Conservation (phyloP, 2,888 invertebrate genomes). For the Synergus umbraculus region DNA sequence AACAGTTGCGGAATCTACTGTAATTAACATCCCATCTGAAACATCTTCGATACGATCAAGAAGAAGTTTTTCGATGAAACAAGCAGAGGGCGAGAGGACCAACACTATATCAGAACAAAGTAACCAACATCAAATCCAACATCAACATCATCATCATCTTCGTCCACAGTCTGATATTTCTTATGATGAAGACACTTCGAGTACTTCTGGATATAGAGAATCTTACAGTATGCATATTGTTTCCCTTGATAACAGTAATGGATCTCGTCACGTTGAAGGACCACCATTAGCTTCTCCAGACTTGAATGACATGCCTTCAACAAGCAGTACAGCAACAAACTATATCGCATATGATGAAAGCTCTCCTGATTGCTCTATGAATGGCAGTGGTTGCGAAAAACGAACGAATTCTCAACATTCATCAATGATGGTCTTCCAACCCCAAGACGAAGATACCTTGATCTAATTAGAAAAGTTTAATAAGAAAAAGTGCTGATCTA, state of each 20-base stretch:
- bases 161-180: slow-evolving; percentile 83
- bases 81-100: slow-evolving; percentile 62
- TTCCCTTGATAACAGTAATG: slow-evolving; percentile 78
- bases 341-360: slow-evolving; percentile 79
- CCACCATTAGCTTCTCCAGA: slow-evolving; percentile 84
- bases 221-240: slow-evolving; percentile 84
- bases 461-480: slow-evolving; percentile 79
- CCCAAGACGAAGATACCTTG: slow-evolving; percentile 91
- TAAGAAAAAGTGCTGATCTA: not conserved
- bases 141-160: slow-evolving; percentile 58
- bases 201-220: slow-evolving; percentile 90
- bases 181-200: slow-evolving; percentile 89
- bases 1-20: slow-evolving; percentile 53
- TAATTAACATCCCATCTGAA: slow-evolving; percentile 66
- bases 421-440: slow-evolving; percentile 86
- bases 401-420: slow-evolving; percentile 88
- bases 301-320: slow-evolving; percentile 79
- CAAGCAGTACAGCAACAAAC: slow-evolving; percentile 75
- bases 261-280: slow-evolving; percentile 44
- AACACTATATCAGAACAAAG: slow-evolving; percentile 55
- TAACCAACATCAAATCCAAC: slow-evolving; percentile 58
- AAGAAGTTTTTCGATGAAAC: slow-evolving; percentile 61
- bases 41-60: slow-evolving; percentile 66
- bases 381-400: slow-evolving; percentile 80
- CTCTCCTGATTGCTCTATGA: slow-evolving; percentile 82